Base-by-base conservation (phyloP, 1,140 invertebrate species). In the Cataglyphis hispanica region DNA sequence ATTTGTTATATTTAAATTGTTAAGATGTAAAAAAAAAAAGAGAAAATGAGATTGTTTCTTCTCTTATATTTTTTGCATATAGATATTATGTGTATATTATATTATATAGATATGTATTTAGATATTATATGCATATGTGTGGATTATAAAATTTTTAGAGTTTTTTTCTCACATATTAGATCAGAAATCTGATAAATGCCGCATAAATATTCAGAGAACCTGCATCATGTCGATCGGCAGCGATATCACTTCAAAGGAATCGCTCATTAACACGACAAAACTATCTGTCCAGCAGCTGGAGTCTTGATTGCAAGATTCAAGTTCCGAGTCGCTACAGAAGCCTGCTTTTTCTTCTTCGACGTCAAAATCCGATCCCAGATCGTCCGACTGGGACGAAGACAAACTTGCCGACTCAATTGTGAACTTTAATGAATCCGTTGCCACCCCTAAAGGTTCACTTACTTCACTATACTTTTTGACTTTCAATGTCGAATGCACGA, bases 231-330 rank as follows among this genome's bases (percentile, higher is more conserved):
- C 95, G 90, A 93, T 94, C 91, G 95, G 94, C 91, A 95, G 91
- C 86, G 95, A 95, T 87, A 95, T 95, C 60, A 95, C 94, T 72
- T 95, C 95, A 56, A 95, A 95, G 40, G 95, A 95, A 90, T 95
- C 93, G 90, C 94, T 95, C 95, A 95, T 95, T 93, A 95, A 95
- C 92, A 95, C 94, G 88, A 95, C 93, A 77, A 95, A 95, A 83
- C 94, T 95, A 61, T 93, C 93, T 88, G 90, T 90, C 86, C 86
- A 83, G 67, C 91, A 87, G 80, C 83, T 81, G 25, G 70, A 88
- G 53, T 86, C 58, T 37, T 64, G 87, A 86, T 64, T 88, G 72
- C 70, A 87, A 89, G 89, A 90, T 86, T 93, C 92, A 66, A 76
- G 87, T 53, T 92, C 92, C 72, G 94, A 94, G 43, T 94, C 93